Conservation (phyloP, 1,140 invertebrate genomes). For the Venustaconcha ellipsiformis region DNA sequence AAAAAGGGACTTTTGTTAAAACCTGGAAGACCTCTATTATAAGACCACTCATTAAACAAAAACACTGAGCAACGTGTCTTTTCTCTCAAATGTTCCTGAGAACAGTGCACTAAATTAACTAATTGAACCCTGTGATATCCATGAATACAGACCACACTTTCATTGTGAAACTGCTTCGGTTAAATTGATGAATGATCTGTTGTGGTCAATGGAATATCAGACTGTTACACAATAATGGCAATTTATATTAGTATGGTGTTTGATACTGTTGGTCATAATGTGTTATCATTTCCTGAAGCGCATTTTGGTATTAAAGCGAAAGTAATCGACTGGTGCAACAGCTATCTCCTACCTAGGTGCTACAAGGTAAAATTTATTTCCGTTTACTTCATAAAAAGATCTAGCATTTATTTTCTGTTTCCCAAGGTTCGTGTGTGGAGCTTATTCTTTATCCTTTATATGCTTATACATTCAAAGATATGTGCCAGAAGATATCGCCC, state of each 20-base stretch:
- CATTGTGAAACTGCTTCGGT: constrained; percentile 27
- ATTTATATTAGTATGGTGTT: constrained; percentile 19
- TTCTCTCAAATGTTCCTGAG: too few relatives aligned
- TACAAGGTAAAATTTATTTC: background rate
- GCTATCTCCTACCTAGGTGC: constrained; percentile 9
- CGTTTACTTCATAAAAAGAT: background rate
- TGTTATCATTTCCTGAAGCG: background rate
- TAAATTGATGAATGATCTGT: constrained; percentile 22
- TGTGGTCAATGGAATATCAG: constrained; percentile 18
- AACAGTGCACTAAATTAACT: too few relatives aligned
- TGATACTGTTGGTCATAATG: constrained; percentile 18
- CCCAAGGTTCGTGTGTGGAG: background rate
- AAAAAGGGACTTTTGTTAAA: too few relatives aligned
- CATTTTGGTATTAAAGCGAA: background rate
- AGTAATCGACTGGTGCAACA: background rate
- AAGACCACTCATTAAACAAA: too few relatives aligned
- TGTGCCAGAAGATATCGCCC: background rate
- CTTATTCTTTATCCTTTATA: background rate
- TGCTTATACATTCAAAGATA: background rate
- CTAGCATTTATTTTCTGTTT: background rate
- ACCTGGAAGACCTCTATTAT: too few relatives aligned
- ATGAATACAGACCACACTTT: constrained; percentile 8
- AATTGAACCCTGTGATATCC: too few relatives aligned
- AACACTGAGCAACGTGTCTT: too few relatives aligned
- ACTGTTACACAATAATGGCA: constrained; percentile 17